Evolutionary conservation across 2,888 invertebrate genomes (phyloP), one percentile per base, ranked within the genome.

Genomic region (Gastracanthus pulcherrimus): DNA sequence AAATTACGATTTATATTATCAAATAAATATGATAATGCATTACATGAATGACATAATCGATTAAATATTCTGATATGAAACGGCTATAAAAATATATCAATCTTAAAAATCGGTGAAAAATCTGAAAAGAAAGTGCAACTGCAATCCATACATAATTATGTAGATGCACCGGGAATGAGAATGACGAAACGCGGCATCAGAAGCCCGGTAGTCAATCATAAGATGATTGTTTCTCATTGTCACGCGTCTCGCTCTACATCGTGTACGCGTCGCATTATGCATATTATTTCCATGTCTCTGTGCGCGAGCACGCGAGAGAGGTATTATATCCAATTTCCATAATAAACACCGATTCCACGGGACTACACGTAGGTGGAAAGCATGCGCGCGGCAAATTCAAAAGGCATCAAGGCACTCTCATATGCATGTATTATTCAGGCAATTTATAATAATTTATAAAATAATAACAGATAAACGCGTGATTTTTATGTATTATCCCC

Each of bases 271-370:
- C 66, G 38, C 38, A 66, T 55, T 76, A 66, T 38, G 29, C 55
- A 55, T 26, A 76, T 74, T 76, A 76, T 55, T 76, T 55, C 55
- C 38, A 38, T 66, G 9, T 76, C 41, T 51, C 38, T n/a, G 51
- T 36, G 38, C 38, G 19, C 51, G 51, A 9, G 13, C 19, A 9
- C 38, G 19, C 51, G 51, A 9, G 13, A 31, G 16, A 76, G 51
- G 66, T 66, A 55, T 66, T 76, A 55, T 41, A 76, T 66, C 64
- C 66, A 76, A 76, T 76, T 76, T 76, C 51, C 76, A 76, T 76
- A 76, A 76, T 76, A 66, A 76, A 66, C 76, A 66, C 29, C 76
- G 55, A 66, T 76, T 76, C 5, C 5, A 11, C 3, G 26, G 7
- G 38, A 19, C 36, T n/a, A 6, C 16, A 26, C 51, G 23, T 51